These are phyloP conservation scores for Cherax quadricarinatus DNA, from an alignment of 1,140 invertebrate species.

Conservation along the genomic window DNA sequence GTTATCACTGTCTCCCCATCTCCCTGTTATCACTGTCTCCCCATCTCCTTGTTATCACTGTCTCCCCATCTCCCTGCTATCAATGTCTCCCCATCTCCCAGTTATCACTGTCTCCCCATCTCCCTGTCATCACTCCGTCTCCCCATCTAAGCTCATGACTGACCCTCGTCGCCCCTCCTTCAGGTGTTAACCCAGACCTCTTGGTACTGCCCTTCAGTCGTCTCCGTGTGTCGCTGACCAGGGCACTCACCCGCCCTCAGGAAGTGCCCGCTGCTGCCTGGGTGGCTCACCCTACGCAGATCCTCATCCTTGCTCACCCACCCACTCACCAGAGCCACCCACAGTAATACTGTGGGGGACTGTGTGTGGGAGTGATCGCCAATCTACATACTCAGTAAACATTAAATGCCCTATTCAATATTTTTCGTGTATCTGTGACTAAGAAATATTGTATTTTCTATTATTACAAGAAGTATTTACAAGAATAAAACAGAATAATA, in stretches of 20 bases:
- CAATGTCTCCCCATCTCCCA: too few species aligned
- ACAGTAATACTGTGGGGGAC: background rate
- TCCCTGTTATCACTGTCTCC: too few species aligned
- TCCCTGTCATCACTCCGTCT: too few species aligned
- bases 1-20: background rate
- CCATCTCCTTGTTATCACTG: too few species aligned
- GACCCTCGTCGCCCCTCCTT: background rate
- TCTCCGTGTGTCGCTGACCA: conserved; percentile 18
- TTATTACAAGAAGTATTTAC: too few species aligned
- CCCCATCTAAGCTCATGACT: background rate
- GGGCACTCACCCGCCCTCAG: background rate
- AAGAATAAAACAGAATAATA: too few species aligned
- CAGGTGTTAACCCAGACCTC: conserved; percentile 46
- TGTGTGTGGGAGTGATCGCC: background rate
- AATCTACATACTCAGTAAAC: too few species aligned
- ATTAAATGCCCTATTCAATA: too few species aligned
- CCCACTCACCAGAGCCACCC: background rate
- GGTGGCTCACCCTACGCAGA: conserved; percentile 15
- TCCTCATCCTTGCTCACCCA: background rate
- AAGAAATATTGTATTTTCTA: too few species aligned
- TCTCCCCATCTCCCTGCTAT: too few species aligned
- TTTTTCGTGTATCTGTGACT: too few species aligned
- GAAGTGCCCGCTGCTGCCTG: conserved; percentile 36
- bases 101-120: background rate
- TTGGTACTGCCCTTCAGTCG: conserved; percentile 40